These are phyloP conservation scores for Amphimallon solstitiale DNA, from an alignment of 2,888 invertebrate species.

Conservation along the genomic window DNA sequence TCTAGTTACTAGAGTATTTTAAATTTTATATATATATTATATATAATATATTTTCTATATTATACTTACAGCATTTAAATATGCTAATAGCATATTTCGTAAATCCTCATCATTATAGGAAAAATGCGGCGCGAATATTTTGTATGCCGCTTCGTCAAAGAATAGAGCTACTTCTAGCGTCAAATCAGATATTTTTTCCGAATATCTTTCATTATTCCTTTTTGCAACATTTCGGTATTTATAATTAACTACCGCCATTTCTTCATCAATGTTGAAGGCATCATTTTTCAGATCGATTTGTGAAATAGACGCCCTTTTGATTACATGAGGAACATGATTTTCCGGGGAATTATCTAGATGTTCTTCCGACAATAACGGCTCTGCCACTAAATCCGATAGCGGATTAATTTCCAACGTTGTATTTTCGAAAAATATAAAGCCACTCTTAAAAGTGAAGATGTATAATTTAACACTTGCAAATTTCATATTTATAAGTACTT, in stretches of 20 bases:
- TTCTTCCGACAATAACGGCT: conserved; percentile 61
- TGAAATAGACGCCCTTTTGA: conserved; percentile 67
- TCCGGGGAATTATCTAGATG: conserved; percentile 51
- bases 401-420: conserved; percentile 78
- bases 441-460: conserved; percentile 65
- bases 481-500: conserved; percentile 54
- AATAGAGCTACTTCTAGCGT: conserved; percentile 79
- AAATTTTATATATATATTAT: too few relatives aligned
- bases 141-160: conserved; percentile 79
- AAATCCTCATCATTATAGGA: conserved; percentile 73
- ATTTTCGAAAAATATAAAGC: conserved; percentile 74
- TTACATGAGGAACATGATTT: conserved; percentile 66
- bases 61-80: conserved; percentile 73
- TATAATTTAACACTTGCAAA: conserved; percentile 10
- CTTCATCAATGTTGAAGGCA: conserved; percentile 15
- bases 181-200: conserved; percentile 52
- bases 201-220: conserved; percentile 43
- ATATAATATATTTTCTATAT: conserved; percentile 4
- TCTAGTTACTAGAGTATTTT: too few relatives aligned
- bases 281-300: conserved; percentile 49
- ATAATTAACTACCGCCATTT: not conserved
- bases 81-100: conserved; percentile 80
- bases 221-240: not conserved
- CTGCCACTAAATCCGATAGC: conserved; percentile 63
- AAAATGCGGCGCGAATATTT: conserved; percentile 75